These are phyloP conservation scores for Sciurus carolinensis DNA, from an alignment of 2,797 vertebrate species.

Conservation along the genomic window DNA sequence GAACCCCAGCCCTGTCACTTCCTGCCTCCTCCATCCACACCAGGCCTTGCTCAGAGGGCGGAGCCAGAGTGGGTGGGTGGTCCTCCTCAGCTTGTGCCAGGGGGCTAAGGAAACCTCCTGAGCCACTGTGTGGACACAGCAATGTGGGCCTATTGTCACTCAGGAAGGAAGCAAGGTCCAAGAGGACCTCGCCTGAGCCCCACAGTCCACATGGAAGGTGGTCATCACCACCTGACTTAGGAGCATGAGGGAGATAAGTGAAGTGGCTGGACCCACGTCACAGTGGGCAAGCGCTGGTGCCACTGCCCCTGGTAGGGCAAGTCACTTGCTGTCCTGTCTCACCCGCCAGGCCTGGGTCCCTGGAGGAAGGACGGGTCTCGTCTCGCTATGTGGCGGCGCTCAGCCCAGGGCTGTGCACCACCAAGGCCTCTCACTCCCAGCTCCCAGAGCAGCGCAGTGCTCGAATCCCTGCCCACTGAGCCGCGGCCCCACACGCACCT, in stretches of 20 bases:
- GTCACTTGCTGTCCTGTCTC: rapidly evolving
- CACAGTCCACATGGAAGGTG: rapidly evolving
- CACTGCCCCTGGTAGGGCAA: rapidly evolving
- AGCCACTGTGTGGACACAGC: rapidly evolving
- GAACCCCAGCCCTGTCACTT: rapidly evolving
- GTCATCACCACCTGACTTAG: rapidly evolving
- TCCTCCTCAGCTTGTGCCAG: rapidly evolving
- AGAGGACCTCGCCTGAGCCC: neutral
- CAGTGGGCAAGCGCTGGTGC: rapidly evolving
- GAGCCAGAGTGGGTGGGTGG: neutral
- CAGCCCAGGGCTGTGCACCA: neutral
- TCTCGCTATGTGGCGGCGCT: rapidly evolving
- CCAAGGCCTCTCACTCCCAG: neutral
- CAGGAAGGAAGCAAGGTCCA: neutral
- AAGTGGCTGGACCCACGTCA: rapidly evolving
- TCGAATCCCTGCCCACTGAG: rapidly evolving
- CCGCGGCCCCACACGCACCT: slow-evolving; percentile 88
- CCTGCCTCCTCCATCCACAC: neutral
- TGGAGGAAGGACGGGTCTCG: neutral
- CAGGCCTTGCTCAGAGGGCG: neutral
- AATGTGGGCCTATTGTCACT: neutral
- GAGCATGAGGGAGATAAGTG: rapidly evolving
- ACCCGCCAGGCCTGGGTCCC: neutral
- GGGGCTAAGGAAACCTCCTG: neutral
- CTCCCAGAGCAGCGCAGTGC: neutral